Percentiles rank a stretch among this genome's conserved stretches.
Evolutionary conservation across 2,797 vertebrate genomes (phyloP).

Genomic region (Typhlichthys eigenmanni): DNA sequence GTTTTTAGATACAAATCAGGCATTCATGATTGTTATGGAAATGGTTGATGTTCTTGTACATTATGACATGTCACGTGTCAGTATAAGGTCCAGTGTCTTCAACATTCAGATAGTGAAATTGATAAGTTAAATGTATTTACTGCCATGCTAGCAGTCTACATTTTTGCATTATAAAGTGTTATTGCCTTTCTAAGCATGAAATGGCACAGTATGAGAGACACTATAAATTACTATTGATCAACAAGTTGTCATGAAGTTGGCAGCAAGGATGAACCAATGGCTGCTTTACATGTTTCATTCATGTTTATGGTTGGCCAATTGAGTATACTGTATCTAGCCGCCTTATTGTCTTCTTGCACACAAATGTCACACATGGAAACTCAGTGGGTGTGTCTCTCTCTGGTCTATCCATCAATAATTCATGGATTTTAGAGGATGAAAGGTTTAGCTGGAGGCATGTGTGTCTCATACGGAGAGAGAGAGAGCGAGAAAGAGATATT

Average conservation of each 20-base stretch:
- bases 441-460: constrained; percentile 74
- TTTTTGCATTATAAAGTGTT: constrained; percentile 61
- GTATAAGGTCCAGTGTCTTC: constrained; percentile 38
- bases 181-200: constrained; percentile 38
- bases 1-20: too few relatives aligned
- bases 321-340: constrained; percentile 56
- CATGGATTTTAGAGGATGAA: constrained; percentile 75
- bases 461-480: constrained; percentile 69
- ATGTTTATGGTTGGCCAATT: constrained; percentile 59
- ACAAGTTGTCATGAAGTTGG: constrained; percentile 60
- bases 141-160: constrained; percentile 28
- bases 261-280: constrained; percentile 55
- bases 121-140: constrained; percentile 4
- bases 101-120: constrained; percentile 38
- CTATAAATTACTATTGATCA: constrained; percentile 44
- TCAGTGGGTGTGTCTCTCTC: constrained; percentile 64
- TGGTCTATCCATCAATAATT: constrained; percentile 77
- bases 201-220: constrained; percentile 24
- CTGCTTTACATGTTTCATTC: constrained; percentile 50
- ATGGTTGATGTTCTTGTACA: too few relatives aligned
- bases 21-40: too few relatives aligned
- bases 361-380: constrained; percentile 57
- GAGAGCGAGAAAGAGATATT: constrained; percentile 43
- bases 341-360: background rate
- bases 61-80: too few relatives aligned